Evolutionary conservation across 2,888 invertebrate genomes (phyloP).

Genomic region (Laothoe populi): DNA sequence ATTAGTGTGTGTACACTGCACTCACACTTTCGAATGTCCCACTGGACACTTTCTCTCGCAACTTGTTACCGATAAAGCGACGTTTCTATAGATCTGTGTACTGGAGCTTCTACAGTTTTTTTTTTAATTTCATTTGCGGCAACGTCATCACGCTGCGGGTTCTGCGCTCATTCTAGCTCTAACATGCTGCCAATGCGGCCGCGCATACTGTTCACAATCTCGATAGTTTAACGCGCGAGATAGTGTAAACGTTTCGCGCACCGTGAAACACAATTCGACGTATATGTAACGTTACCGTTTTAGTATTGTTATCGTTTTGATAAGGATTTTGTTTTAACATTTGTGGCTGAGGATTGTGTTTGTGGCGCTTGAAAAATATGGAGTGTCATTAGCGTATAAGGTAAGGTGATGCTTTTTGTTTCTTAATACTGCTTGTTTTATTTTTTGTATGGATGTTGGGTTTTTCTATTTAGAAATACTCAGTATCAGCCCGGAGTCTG

Average conservation of each 20-base stretch:
- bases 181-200: conserved; percentile 68
- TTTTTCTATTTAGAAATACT: too few species aligned
- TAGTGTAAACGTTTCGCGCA: conserved; percentile 49
- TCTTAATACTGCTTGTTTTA: conserved; percentile 56
- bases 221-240: conserved; percentile 38
- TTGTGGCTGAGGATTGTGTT: conserved; percentile 48
- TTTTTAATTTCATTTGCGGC: conserved; percentile 73
- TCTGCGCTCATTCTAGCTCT: conserved; percentile 68
- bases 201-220: conserved; percentile 49
- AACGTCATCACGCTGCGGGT: conserved; percentile 69
- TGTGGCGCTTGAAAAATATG: conserved; percentile 60
- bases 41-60: conserved; percentile 64
- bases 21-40: conserved; percentile 77
- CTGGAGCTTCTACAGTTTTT: conserved; percentile 59
- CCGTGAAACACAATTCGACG: conserved; percentile 45
- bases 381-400: conserved; percentile 71
- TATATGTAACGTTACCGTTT: conserved; percentile 49
- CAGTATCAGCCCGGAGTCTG: too few species aligned
- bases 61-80: conserved; percentile 56
- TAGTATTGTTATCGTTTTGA: conserved; percentile 54
- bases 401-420: conserved; percentile 61
- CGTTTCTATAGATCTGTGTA: conserved; percentile 60
- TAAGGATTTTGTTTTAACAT: conserved; percentile 54
- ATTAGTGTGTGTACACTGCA: conserved; percentile 37
- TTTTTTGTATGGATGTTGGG: too few species aligned